A percentile compares a stretch with the other conserved stretches of the same genome.
Conservation (phyloP, 2,797 vertebrate species). For the Rhadinocentrus ornatus region DNA sequence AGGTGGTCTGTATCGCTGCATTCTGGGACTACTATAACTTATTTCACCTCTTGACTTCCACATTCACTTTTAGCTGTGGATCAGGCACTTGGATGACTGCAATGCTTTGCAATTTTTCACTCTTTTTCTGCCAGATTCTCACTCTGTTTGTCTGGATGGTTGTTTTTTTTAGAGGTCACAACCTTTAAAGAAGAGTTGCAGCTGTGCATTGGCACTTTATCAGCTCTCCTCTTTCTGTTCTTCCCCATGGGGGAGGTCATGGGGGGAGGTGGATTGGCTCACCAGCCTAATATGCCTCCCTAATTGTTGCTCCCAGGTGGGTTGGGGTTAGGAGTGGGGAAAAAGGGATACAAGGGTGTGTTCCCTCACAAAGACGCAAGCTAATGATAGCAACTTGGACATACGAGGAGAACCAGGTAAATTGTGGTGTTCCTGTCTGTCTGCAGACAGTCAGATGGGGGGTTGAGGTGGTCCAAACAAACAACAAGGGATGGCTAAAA, state of each 20-base stretch:
- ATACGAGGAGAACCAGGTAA: constrained; percentile 44
- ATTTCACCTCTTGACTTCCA: constrained; percentile 38
- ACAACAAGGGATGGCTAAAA: constrained; percentile 27
- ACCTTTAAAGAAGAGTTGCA: constrained; percentile 41
- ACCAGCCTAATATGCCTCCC: constrained; percentile 63
- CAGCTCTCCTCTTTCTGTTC: constrained; percentile 25
- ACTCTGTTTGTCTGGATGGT: constrained; percentile 1
- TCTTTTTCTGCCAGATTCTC: constrained; percentile 27
- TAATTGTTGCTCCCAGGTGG: constrained; percentile 77
- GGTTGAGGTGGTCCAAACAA: background rate
- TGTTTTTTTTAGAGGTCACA: constrained; percentile 40
- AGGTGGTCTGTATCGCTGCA: too few relatives aligned
- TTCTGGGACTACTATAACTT: constrained; percentile 12
- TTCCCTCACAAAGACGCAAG: constrained; percentile 40
- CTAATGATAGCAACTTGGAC: constrained; percentile 59
- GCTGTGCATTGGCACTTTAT: constrained; percentile 33
- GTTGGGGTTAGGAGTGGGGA: constrained; percentile 4
- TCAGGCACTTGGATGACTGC: constrained; percentile 23
- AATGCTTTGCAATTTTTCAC: constrained; percentile 6
- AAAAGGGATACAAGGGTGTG: constrained; percentile 24
- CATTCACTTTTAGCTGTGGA: constrained; percentile 26
- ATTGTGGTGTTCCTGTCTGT: constrained; percentile 10
- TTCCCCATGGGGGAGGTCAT: constrained; percentile 62
- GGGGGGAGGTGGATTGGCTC: constrained; percentile 51
- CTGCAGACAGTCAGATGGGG: constrained; percentile 14